phyloP scores from a whole-genome alignment of 2,797 vertebrate species.

The Pagetopsis macropterus region DNA sequence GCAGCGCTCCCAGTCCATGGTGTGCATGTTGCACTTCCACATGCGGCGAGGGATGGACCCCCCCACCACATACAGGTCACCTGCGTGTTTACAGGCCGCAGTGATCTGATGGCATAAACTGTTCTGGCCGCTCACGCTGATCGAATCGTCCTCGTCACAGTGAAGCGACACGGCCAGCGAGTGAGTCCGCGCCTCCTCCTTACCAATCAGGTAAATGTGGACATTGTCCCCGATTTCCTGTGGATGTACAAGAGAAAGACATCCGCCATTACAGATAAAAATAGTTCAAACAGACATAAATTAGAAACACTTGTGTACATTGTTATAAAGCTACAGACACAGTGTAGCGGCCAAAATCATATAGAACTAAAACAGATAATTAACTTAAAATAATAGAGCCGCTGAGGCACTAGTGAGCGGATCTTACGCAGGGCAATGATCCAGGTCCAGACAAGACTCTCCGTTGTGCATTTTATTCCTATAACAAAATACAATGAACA shows the following conservation, averaged over 20 bases:
- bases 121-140: conserved; percentile 97
- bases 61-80: conserved; percentile 96
- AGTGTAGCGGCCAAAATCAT: no score
- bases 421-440: no score
- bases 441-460: no score
- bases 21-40: conserved; percentile 99
- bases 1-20: conserved; percentile 99
- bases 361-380: no score
- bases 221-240: conserved; percentile 98
- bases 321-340: no score
- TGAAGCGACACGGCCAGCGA: conserved; percentile 95
- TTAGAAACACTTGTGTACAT: no score
- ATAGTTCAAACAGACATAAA: neutral
- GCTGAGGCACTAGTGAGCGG: no score
- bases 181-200: conserved; percentile 95
- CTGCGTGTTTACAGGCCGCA: conserved; percentile 95
- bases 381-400: no score
- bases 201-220: conserved; percentile 98
- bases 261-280: neutral
- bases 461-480: no score
- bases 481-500: no score
- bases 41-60: conserved; percentile 97
- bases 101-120: conserved; percentile 99
- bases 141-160: conserved; percentile 93
- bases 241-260: neutral